phyloP scores from a whole-genome alignment of 2,797 vertebrate species.

The Gallinago nigripennis region DNA sequence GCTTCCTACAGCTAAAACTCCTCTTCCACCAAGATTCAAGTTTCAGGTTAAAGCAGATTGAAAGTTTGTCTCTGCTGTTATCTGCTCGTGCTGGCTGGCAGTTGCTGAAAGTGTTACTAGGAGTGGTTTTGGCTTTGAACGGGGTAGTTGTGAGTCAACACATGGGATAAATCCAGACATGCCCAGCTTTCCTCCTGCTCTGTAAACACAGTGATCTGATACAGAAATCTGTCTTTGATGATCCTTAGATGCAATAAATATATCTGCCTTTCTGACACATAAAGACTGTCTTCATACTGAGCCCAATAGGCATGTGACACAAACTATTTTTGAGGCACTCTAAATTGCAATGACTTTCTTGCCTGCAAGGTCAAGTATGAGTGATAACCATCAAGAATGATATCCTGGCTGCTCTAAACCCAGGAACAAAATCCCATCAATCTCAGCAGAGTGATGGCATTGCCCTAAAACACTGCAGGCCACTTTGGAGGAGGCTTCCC shows the following conservation, averaged over 20 bases:
- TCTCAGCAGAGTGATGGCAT: neutral
- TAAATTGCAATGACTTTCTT: neutral
- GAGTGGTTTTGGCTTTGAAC: constrained; percentile 50
- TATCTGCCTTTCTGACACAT: constrained; percentile 22
- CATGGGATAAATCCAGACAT: constrained; percentile 46
- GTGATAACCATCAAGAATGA: neutral
- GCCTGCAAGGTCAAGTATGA: neutral
- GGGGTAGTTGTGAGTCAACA: constrained; percentile 26
- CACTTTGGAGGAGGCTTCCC: neutral
- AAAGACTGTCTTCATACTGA: neutral
- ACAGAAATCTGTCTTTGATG: constrained; percentile 27
- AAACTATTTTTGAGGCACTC: neutral
- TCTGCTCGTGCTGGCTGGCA: neutral
- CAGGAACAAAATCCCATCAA: neutral
- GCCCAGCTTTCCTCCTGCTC: constrained; percentile 9
- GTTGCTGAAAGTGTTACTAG: constrained; percentile 30
- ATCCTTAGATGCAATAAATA: neutral
- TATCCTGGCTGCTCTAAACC: neutral
- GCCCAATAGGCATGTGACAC: neutral
- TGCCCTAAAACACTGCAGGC: neutral
- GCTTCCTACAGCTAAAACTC: neutral
- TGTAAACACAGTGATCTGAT: constrained; percentile 33
- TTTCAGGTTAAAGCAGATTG: neutral
- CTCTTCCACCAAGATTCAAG: neutral
- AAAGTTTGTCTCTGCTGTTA: neutral